These are phyloP conservation scores for Chlorospingus flavigularis DNA, from an alignment of 2,797 vertebrate genomes.

Conservation along the genomic window DNA sequence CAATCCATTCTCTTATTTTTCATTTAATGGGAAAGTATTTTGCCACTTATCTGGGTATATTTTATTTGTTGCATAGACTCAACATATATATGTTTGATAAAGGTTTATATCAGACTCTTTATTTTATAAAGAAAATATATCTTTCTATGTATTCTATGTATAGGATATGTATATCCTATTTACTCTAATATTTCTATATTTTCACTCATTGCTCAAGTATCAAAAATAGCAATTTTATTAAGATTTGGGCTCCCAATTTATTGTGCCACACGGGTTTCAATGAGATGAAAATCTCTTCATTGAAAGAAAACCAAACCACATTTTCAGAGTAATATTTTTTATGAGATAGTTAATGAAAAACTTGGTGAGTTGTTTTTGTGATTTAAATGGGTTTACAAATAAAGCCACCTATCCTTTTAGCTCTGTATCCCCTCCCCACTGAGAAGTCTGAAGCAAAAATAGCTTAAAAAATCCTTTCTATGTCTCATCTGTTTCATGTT, in stretches of 20 bases:
- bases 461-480: not conserved
- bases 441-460: conserved; percentile 25
- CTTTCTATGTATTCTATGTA: not conserved
- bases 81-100: not conserved
- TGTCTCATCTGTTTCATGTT: conserved; percentile 18
- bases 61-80: not conserved
- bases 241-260: not conserved
- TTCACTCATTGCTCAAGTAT: not conserved
- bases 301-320: not conserved
- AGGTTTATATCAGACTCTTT: not conserved
- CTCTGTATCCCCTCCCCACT: not conserved
- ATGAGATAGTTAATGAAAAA: not conserved
- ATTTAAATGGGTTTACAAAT: conserved; percentile 42
- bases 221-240: not conserved
- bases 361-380: not conserved
- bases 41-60: not conserved
- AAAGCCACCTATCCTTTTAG: conserved; percentile 9
- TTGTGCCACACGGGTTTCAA: not conserved
- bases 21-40: not conserved
- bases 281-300: not conserved
- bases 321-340: not conserved
- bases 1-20: not conserved
- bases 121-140: not conserved
- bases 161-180: not conserved
- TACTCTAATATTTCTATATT: not conserved